Conservation (phyloP, 2,113 vertebrate genomes). For the Vicugna pacos region DNA sequence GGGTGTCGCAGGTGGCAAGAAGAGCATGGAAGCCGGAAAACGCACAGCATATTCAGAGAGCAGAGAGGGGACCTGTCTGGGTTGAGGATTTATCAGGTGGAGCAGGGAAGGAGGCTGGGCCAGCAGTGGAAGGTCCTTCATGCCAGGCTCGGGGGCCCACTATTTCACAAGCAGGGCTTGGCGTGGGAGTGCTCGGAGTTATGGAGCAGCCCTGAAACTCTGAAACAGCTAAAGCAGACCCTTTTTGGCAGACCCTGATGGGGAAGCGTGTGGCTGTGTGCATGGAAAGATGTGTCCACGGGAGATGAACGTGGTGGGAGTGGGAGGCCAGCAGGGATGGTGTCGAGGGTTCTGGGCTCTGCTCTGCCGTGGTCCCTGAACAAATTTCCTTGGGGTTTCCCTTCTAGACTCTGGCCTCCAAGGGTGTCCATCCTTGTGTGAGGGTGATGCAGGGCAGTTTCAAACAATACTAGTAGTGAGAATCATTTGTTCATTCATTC, state of each 20-base stretch:
- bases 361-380: background rate
- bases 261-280: background rate
- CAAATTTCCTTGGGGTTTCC: background rate
- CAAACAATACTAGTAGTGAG: background rate
- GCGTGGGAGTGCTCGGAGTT: background rate
- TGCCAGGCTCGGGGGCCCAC: background rate
- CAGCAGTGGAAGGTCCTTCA: rapidly evolving
- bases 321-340: no score
- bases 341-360: background rate
- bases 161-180: rapidly evolving
- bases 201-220: background rate
- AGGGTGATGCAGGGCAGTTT: background rate
- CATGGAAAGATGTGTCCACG: background rate
- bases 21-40: background rate
- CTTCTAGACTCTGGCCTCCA: background rate
- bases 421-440: no score
- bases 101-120: background rate
- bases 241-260: background rate
- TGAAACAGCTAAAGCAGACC: background rate
- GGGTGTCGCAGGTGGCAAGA: background rate
- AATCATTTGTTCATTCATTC: background rate
- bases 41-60: background rate
- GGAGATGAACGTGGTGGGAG: background rate
- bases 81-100: no score
- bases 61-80: background rate